Evolutionary conservation across 2,797 vertebrate genomes (phyloP), one percentile per base, ranked within the genome.

Genomic region (Gephyroberyx darwinii): DNA sequence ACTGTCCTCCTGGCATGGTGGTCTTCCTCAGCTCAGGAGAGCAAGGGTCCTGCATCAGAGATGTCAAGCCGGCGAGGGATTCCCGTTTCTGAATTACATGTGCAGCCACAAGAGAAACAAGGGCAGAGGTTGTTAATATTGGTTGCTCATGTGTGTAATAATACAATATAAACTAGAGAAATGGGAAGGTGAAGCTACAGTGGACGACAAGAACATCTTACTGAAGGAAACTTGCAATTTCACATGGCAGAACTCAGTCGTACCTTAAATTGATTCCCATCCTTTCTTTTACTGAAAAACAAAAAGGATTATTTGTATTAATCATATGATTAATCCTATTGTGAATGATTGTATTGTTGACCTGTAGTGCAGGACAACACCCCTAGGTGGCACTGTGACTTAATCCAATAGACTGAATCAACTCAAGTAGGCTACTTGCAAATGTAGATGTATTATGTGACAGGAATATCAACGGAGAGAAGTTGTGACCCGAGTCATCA

Each of bases 11-110:
- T 0, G 9, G 19, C 22, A 43, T 37, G 6, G 16, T 20, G 3
- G 76, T 7, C 50, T 89, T 91, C 60, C 81, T 91, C 59, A 85
- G 70, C 48, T 81, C 87, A 30, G 91, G 89, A 69, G 91, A 92
- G 19, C 85, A 71, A 0, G 89, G 88, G 41, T 91, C 86, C 17
- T 90, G 89, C 90, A 93, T 91, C 65, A 90, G 80, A 63, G 75
- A 13, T 0, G 88, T 91, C 73, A 94, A 63, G 2, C 78, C 84
- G 0, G 93, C 74, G 14, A 93, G 45, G 41, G 90, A 92, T 69
- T 92, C 92, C 4, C 47, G 67, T 55, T 88, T 79, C 75, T 85
- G 74, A 41, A 20, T 67, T 19, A 63, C 2, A 26, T 8, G 5
- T 56, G 22, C 37, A 45, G n/a, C 30, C 10, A 55, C 16, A 8